Evolutionary conservation across 2,113 vertebrate genomes (phyloP), one percentile per base, ranked within the genome.

Genomic region (Dolichallabes microphthalmus): DNA sequence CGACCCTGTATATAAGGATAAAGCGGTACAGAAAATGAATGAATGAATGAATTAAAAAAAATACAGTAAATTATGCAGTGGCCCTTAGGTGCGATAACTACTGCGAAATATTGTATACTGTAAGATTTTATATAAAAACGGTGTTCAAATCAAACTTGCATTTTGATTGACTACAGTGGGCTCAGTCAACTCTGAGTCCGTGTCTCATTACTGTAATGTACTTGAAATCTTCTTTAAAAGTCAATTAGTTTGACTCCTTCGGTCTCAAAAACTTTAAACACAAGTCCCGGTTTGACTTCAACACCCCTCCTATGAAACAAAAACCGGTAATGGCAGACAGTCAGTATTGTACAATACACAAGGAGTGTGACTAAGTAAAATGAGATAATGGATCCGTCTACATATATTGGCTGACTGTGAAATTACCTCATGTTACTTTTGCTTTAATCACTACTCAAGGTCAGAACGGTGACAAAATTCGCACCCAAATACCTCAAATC

Each of bases 391-490:
- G 82, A 83, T 86, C 63, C 30, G 64, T 80, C 20, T 68, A 78
- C 76, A 79, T 68, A 45, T 71, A 20, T 35, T 84, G 52, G 57
- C 60, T 77, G 61, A 81, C 4, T 53, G 60, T 74, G 55, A 79
- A 69, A 86, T 88, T 84, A 88, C 85, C 77, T 84, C 82, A 88
- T 80, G 74, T 74, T 86, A 84, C 68, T 71, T 82, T 82, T 88
- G 68, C 76, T 86, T 88, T 88, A 80, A 25, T 61, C 50, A 68
- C 8, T 30, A 80, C 82, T 58, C 57, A 55, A 75, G 63, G 86
- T 64, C 66, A 80, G 57, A 80, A 61, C 57, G 15, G 57, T 61
- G 57, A 84, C 30, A 75, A 63, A 82, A 32, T 66, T 73, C 73
- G 53, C 61, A 61, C 82, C 50, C 75, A 69, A 53, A 76, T 86